Percentiles rank a stretch among this genome's conserved stretches.
Conservation (phyloP, 2,113 vertebrate species). For the Gopherus flavomarginatus region DNA sequence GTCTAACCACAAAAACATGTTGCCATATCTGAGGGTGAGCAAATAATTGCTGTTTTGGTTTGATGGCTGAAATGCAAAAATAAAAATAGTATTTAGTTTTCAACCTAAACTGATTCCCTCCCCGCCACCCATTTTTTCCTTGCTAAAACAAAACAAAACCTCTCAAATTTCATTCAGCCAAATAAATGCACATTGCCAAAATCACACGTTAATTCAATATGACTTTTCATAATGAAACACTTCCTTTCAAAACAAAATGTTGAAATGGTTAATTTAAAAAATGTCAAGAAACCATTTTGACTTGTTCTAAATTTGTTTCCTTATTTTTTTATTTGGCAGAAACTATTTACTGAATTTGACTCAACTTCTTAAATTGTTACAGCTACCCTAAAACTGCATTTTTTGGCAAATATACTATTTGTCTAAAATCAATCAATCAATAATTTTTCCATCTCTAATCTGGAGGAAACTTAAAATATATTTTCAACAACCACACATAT, state of each 20-base stretch:
- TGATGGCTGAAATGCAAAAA: neutral
- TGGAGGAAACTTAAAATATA: neutral
- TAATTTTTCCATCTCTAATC: neutral
- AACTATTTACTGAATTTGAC: neutral
- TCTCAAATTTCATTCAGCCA: neutral
- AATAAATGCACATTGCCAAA: neutral
- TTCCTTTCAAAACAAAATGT: neutral
- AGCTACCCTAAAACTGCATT: neutral
- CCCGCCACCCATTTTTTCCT: no score
- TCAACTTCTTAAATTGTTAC: neutral
- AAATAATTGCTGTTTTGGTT: neutral
- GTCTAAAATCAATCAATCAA: neutral
- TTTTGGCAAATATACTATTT: neutral
- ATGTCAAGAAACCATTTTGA: neutral
- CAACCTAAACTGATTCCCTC: neutral
- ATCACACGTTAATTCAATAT: neutral
- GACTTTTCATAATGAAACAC: neutral
- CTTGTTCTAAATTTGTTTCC: neutral
- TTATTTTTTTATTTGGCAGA: neutral
- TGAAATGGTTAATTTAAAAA: neutral
- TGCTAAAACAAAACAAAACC: neutral
- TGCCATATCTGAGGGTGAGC: neutral
- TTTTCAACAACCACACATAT: conserved; percentile 9
- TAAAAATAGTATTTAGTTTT: neutral
- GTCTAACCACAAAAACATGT: neutral